Evolutionary conservation across 2,888 invertebrate species (phyloP).

Genomic region (Thecocarcelia acutangulata): DNA sequence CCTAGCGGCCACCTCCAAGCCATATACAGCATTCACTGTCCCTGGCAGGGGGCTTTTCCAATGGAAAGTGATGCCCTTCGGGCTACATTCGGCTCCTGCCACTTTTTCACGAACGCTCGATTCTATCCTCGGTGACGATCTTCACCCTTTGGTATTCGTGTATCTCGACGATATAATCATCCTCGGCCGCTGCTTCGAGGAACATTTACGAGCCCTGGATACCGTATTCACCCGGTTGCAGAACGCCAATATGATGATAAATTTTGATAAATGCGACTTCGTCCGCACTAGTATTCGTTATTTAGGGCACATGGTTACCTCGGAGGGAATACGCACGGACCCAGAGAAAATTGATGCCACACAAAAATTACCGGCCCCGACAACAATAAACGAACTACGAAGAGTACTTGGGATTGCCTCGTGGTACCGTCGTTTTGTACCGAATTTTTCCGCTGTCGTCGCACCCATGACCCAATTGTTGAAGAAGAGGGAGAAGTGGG

Average conservation of each 20-base stretch:
- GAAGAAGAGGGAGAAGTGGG: conserved; percentile 27
- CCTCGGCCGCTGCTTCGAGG: conserved; percentile 12
- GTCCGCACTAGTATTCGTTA: background rate
- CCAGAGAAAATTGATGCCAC: conserved; percentile 21
- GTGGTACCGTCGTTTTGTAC: conserved; percentile 47
- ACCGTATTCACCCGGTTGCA: conserved; percentile 3
- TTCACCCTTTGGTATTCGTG: conserved; percentile 25
- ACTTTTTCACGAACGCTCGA: conserved; percentile 45
- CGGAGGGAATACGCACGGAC: conserved; percentile 28
- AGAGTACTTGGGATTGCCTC: conserved; percentile 17
- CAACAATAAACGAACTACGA: conserved; percentile 21
- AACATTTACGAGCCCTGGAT: conserved; percentile 2
- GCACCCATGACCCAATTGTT: conserved; percentile 11
- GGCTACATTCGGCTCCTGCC: conserved; percentile 39
- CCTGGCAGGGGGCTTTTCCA: conserved; percentile 41
- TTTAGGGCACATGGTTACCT: conserved; percentile 15
- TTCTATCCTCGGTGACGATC: conserved; percentile 23
- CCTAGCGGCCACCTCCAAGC: background rate
- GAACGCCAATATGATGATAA: conserved; percentile 13
- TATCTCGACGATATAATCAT: conserved; percentile 50
- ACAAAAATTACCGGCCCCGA: background rate
- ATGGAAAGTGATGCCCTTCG: conserved; percentile 56
- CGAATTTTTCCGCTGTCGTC: conserved; percentile 22
- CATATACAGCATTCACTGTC: conserved; percentile 35
- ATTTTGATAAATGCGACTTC: conserved; percentile 34